Conservation (phyloP, 2,797 vertebrate species). For the Catharus ustulatus region DNA sequence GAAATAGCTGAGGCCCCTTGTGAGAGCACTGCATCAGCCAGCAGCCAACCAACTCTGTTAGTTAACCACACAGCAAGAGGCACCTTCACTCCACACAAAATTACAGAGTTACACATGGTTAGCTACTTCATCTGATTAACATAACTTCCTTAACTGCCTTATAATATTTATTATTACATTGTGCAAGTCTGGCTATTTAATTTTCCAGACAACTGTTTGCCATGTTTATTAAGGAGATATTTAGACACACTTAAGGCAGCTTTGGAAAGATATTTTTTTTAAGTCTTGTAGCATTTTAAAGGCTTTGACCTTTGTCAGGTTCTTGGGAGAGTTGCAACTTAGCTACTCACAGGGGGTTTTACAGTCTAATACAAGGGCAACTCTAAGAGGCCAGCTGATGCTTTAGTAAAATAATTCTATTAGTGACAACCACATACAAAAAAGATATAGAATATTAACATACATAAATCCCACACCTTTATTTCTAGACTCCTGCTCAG, state of each 20-base stretch:
- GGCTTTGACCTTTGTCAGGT: conserved; percentile 40
- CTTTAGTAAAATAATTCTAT: neutral
- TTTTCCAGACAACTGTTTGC: conserved; percentile 59
- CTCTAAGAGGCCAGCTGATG: neutral
- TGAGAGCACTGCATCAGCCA: neutral
- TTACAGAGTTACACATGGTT: conserved; percentile 56
- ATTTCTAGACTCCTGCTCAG: neutral
- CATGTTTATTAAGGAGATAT: conserved; percentile 62
- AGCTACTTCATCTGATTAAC: conserved; percentile 65
- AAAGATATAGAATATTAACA: neutral
- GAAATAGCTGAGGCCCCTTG: neutral
- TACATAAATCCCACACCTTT: neutral
- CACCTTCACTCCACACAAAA: conserved; percentile 45
- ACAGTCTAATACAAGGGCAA: conserved; percentile 1
- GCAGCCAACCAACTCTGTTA: conserved; percentile 32
- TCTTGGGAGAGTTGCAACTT: conserved; percentile 33
- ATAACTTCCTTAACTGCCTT: conserved; percentile 58
- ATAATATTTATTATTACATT: conserved; percentile 63
- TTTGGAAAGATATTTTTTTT: conserved; percentile 45
- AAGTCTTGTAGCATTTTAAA: conserved; percentile 60
- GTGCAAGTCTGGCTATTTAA: conserved; percentile 60
- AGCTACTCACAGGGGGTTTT: neutral
- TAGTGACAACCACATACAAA: neutral
- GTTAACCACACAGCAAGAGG: conserved; percentile 65
- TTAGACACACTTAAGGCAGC: conserved; percentile 47